phyloP scores from a whole-genome alignment of 92 coral and sea anemone species.

The Virgularia gustaviana region DNA sequence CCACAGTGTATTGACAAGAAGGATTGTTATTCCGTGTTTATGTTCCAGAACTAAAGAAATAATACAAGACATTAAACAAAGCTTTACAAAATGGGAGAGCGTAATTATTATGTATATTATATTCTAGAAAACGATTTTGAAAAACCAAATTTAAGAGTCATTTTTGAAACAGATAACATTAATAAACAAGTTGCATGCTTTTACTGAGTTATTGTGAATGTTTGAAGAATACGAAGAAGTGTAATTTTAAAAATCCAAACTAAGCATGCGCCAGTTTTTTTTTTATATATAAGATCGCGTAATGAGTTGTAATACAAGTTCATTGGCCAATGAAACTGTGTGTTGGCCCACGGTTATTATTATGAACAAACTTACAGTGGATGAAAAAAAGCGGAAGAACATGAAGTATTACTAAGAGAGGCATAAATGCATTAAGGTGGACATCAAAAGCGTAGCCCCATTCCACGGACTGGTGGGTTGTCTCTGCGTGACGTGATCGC shows the following conservation, averaged over 20 bases:
- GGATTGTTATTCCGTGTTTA: slow-evolving; percentile 66
- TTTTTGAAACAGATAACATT: background rate
- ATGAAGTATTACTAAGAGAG: slow-evolving; percentile 84
- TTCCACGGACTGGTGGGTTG: slow-evolving; percentile 81
- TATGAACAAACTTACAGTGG: slow-evolving; percentile 69
- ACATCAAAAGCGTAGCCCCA: slow-evolving; percentile 99
- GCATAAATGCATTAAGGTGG: slow-evolving; percentile 95
- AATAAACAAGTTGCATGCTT: background rate
- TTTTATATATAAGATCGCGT: too few species aligned
- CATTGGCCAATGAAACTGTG: too few species aligned
- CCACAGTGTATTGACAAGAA: slow-evolving; percentile 87
- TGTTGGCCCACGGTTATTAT: too few species aligned
- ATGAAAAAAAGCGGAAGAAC: slow-evolving; percentile 93
- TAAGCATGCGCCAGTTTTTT: too few species aligned
- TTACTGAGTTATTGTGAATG: background rate
- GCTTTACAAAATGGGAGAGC: too few species aligned
- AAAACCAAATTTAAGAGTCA: background rate
- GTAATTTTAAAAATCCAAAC: too few species aligned
- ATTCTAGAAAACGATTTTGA: background rate
- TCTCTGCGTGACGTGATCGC: slow-evolving; percentile 67
- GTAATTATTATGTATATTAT: too few species aligned
- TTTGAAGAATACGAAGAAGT: too few species aligned
- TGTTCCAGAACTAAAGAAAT: slow-evolving; percentile 68
- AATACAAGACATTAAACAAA: background rate
- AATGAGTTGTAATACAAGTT: too few species aligned